These are phyloP conservation scores for Nipponacmea schrenckii DNA, from an alignment of 2,888 invertebrate genomes.

Conservation along the genomic window DNA sequence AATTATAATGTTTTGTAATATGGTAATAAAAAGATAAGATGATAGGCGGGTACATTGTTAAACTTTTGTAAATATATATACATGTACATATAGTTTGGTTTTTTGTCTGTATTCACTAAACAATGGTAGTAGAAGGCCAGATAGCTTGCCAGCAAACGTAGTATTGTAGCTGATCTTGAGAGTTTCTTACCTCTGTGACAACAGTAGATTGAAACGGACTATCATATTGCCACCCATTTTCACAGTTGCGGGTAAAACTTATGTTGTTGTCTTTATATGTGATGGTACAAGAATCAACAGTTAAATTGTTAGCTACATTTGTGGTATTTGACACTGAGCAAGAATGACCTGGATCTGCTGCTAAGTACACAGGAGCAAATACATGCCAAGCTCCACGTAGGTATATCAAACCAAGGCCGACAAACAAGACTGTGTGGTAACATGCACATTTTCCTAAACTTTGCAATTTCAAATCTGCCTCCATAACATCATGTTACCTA, in stretches of 20 bases:
- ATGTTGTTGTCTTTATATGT: constrained; percentile 28
- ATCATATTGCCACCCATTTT: constrained; percentile 46
- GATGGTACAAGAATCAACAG: neutral
- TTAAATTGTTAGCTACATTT: neutral
- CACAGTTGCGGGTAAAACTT: constrained; percentile 32
- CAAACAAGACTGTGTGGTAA: constrained; percentile 42
- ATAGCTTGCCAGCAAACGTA: too few species aligned
- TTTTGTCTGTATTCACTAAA: neutral
- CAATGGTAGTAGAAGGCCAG: too few species aligned
- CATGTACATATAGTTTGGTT: neutral
- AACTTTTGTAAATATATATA: neutral
- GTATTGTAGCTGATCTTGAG: too few species aligned
- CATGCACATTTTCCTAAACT: constrained; percentile 37
- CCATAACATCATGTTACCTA: constrained; percentile 25
- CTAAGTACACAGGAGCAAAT: constrained; percentile 49
- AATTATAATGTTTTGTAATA: constrained; percentile 19
- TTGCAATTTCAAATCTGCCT: constrained; percentile 42
- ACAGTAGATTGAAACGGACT: constrained; percentile 44
- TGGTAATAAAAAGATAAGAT: neutral
- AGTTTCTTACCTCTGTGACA: constrained; percentile 43
- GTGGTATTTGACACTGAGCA: constrained; percentile 33
- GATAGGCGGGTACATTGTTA: neutral
- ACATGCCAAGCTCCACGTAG: constrained; percentile 55
- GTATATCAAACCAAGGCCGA: constrained; percentile 45
- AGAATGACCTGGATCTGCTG: constrained; percentile 43